Conservation (phyloP, 2,113 vertebrate genomes). For the Diphyllodes magnificus region DNA sequence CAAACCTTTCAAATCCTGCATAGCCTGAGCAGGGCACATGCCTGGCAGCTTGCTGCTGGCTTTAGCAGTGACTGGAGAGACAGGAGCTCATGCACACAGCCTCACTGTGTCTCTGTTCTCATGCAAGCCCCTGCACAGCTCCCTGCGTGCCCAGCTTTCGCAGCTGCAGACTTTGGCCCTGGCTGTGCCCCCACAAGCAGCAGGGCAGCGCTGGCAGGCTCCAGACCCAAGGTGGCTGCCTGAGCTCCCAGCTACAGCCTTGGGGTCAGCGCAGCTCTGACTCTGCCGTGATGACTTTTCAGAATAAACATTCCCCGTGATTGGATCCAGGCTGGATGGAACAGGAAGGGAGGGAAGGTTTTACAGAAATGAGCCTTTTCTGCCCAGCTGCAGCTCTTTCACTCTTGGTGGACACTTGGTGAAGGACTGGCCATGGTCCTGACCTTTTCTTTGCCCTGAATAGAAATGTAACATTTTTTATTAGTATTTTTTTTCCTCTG, state of each 20-base stretch:
- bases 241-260: neutral
- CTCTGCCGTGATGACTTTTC: neutral
- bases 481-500: neutral
- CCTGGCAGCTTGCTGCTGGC: neutral
- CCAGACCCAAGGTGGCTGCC: neutral
- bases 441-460: neutral
- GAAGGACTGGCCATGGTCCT: neutral
- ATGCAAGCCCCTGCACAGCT: neutral
- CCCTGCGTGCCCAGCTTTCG: neutral
- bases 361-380: neutral
- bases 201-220: neutral
- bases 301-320: neutral
- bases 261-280: neutral
- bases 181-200: neutral
- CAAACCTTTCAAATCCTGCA: neutral
- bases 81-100: neutral
- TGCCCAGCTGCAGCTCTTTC: neutral
- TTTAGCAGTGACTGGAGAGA: neutral
- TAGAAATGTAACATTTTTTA: neutral
- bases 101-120: neutral
- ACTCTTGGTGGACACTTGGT: neutral
- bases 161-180: neutral
- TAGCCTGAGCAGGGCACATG: fast-evolving
- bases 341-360: neutral
- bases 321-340: neutral